Base-by-base conservation (phyloP, 2,888 invertebrate species). In the Tiliacea aurago region DNA sequence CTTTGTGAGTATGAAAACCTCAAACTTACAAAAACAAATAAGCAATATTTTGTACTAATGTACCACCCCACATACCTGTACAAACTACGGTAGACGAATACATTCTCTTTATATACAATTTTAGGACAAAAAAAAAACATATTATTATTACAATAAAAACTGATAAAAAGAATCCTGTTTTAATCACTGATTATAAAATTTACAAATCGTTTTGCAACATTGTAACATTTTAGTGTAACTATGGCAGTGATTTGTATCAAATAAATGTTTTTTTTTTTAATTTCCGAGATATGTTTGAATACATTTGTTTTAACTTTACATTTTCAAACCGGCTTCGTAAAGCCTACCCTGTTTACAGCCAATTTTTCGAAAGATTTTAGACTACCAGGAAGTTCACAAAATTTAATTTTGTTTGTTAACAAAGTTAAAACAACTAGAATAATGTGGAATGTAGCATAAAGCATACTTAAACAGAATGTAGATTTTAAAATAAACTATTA, bases 21-120 rank as follows among this genome's bases (percentile, higher is more conserved):
- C 92, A 93, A 93, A 94, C 91, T 93, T 92, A 92, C 90, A 90
- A 91, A 90, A 91, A 89, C 4, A 88, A 83, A 75, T 89, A 93
- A 91, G 92, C 93, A 93, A 93, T 92, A 93, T 89, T 95, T 96
- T 96, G 95, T 96, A 95, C 95, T 95, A 94, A 92, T 87, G 93
- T 95, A 95, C 94, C 93, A 94, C 93, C 91, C 90, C 91, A 94
- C 89, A 87, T 91, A 87, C 93, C 93, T 92, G 89, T 91, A 91
- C 88, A 90, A 83, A 89, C 90, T 90, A 90, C 72, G 37, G 72
- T 82, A 74, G 78, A 82, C 72, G 78, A 86, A 85, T 86, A 86
- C 73, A 80, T 76, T 79, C 70, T 80, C 69, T 70, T 74, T 85
- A 86, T 82, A 73, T 84, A 85, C 85, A 86, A 61, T 63, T 76